Percentiles rank a stretch among this genome's conserved stretches.
Conservation (phyloP, 2,113 vertebrate genomes). For the Microtus richardsoni region DNA sequence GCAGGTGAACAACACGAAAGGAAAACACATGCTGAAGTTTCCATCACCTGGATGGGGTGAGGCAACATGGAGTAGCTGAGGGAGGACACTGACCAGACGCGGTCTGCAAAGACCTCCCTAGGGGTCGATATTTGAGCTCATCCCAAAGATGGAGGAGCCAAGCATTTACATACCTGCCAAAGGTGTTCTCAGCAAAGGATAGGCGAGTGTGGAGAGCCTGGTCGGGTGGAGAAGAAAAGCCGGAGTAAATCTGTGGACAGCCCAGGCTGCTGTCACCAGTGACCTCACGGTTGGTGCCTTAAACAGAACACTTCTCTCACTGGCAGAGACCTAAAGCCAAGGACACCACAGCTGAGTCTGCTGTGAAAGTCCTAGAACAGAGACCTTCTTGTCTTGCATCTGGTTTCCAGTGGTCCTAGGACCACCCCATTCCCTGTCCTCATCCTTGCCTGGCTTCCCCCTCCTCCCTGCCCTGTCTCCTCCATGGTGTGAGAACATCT, state of each 20-base stretch:
- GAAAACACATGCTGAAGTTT: background rate
- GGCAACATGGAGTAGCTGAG: background rate
- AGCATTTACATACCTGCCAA: background rate
- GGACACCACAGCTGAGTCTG: background rate
- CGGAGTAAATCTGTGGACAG: background rate
- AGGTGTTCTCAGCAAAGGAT: background rate
- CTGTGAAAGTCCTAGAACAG: background rate
- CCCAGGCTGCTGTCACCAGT: background rate
- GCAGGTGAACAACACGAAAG: background rate
- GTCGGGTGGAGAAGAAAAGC: background rate
- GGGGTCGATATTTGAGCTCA: background rate
- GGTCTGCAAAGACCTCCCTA: background rate
- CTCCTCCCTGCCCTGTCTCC: no score
- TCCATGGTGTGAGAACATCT: background rate
- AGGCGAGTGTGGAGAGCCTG: no score
- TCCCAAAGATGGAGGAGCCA: background rate
- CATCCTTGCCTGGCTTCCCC: background rate
- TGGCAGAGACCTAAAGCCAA: background rate
- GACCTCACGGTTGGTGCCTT: background rate
- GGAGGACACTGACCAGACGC: background rate
- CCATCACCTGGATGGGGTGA: background rate
- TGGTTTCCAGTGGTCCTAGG: fast-evolving
- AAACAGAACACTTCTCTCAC: background rate
- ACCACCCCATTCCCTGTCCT: fast-evolving
- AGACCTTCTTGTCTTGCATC: background rate